Conservation (phyloP, 2,888 invertebrate species). For the Eupithecia centaureata region DNA sequence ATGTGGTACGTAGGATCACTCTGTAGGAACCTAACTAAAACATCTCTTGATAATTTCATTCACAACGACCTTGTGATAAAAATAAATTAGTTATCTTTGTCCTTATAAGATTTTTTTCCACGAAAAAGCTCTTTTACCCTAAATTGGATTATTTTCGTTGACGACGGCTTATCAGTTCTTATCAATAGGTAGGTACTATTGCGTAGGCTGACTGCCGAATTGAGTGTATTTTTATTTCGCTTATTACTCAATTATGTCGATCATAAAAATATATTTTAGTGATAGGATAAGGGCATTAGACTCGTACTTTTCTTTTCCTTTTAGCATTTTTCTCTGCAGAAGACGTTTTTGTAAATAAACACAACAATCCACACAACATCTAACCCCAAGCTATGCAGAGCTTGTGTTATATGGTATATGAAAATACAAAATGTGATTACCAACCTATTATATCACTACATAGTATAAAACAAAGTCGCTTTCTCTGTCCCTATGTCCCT, state of each 20-base stretch:
- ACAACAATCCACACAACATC: too few relatives aligned
- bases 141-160: slow-evolving; percentile 1
- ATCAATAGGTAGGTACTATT: not conserved
- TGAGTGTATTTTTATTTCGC: not conserved
- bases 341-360: too few relatives aligned
- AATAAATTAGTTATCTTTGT: not conserved
- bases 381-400: too few relatives aligned
- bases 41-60: not conserved
- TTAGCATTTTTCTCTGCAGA: not conserved
- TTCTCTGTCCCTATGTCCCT: too few relatives aligned
- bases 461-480: too few relatives aligned
- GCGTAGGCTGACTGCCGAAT: not conserved
- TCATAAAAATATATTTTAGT: not conserved
- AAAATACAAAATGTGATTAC: too few relatives aligned
- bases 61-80: not conserved
- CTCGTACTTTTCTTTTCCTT: not conserved
- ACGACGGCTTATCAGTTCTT: not conserved
- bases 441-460: too few relatives aligned
- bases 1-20: not conserved
- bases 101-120: not conserved
- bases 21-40: not conserved
- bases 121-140: not conserved
- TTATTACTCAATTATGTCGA: slow-evolving; percentile 7
- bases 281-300: not conserved
- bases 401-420: too few relatives aligned